phyloP scores from a whole-genome alignment of 1,140 invertebrate species.

The Drosophila carrolli region DNA sequence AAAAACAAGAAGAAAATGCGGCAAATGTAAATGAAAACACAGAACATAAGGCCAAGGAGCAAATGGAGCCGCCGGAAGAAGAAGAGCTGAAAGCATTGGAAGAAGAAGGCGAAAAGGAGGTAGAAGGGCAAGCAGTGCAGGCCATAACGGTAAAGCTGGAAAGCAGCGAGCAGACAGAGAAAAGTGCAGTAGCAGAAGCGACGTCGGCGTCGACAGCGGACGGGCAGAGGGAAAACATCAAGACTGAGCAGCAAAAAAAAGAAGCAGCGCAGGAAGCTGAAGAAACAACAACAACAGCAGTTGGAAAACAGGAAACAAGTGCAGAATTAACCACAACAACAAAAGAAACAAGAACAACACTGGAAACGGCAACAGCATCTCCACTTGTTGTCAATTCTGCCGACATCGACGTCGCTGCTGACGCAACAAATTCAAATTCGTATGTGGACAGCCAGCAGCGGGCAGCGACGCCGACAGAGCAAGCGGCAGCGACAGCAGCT shows the following conservation, averaged over 20 bases:
- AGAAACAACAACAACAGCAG: background rate
- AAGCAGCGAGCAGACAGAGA: conserved; percentile 22
- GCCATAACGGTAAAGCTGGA: conserved; percentile 37
- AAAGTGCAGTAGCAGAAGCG: conserved; percentile 14
- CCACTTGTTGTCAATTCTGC: conserved; percentile 69
- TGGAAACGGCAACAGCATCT: conserved; percentile 20
- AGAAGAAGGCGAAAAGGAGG: conserved; percentile 12
- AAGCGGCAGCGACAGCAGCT: conserved; percentile 47
- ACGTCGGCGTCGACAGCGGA: conserved; percentile 19
- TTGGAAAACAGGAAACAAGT: conserved; percentile 9
- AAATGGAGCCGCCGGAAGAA: conserved; percentile 1
- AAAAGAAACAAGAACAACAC: conserved; percentile 4
- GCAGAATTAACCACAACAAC: conserved; percentile 12
- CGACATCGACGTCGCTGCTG: conserved; percentile 53
- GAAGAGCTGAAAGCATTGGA: conserved; percentile 4
- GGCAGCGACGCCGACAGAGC: conserved; percentile 25
- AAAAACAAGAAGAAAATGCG: conserved; percentile 6
- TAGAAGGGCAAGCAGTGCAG: conserved; percentile 16
- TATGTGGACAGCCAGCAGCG: conserved; percentile 31
- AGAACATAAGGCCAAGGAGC: background rate
- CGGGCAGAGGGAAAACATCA: conserved; percentile 43
- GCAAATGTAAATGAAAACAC: background rate
- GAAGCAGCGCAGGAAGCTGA: conserved; percentile 2
- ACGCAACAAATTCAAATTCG: conserved; percentile 74
- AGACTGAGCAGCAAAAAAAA: conserved; percentile 58